Percentiles rank a stretch among this genome's conserved stretches.
Evolutionary conservation across 2,888 invertebrate genomes (phyloP).

Genomic region (Dryococelus australis): DNA sequence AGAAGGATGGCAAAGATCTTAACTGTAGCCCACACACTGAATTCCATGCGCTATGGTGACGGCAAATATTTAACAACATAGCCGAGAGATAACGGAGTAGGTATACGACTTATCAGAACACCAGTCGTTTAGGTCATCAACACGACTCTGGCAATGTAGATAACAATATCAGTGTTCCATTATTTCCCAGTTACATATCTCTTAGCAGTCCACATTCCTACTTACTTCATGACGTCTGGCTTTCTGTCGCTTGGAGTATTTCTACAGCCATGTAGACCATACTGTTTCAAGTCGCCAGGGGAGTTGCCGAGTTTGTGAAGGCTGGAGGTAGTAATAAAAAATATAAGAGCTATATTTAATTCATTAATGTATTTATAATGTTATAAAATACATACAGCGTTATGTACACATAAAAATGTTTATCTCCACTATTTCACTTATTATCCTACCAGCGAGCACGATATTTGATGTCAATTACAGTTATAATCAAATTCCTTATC

Average conservation of each 20-base stretch:
- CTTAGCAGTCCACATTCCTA: constrained; percentile 16
- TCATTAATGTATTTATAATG: no score
- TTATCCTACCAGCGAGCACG: no score
- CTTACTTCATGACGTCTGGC: neutral
- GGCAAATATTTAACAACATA: constrained; percentile 2
- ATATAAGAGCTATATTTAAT: no score
- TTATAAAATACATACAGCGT: no score
- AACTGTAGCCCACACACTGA: neutral
- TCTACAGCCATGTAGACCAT: neutral
- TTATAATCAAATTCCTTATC: no score
- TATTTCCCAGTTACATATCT: constrained; percentile 1
- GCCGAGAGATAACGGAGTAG: constrained; percentile 1
- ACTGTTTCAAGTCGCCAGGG: no score
- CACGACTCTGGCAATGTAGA: neutral
- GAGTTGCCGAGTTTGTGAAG: no score
- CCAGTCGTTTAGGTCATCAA: neutral
- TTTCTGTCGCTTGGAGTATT: neutral
- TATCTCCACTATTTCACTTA: no score
- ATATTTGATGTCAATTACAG: no score
- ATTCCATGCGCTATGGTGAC: neutral
- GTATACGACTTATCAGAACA: neutral
- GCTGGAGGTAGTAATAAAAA: no score
- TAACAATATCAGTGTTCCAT: constrained; percentile 12
- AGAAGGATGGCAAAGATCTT: neutral
- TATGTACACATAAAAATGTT: no score